Conservation (phyloP, 2,113 vertebrate species). For the Boulengeromyrus knoepffleri region DNA sequence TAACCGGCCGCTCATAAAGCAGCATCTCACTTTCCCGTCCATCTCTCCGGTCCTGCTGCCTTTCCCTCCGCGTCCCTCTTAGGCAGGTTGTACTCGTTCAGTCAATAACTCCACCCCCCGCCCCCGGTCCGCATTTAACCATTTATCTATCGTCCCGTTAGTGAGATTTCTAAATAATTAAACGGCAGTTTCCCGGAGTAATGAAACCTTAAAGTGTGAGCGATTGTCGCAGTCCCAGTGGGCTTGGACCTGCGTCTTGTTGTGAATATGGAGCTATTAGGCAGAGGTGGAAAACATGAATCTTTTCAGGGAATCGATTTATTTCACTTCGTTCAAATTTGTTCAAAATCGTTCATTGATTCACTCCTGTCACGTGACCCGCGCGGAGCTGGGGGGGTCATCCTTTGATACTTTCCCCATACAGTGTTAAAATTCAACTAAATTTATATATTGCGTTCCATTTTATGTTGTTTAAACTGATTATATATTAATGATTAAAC, state of each 20-base stretch:
- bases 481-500: neutral
- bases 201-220: neutral
- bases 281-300: neutral
- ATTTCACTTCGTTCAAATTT: neutral
- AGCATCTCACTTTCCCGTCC: neutral
- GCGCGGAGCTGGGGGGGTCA: neutral
- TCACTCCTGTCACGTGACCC: neutral
- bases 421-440: neutral
- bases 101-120: constrained; percentile 54
- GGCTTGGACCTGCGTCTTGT: neutral
- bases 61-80: constrained; percentile 38
- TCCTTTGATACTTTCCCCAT: neutral
- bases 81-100: constrained; percentile 58
- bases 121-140: constrained; percentile 24
- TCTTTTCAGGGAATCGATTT: neutral
- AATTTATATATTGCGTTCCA: neutral
- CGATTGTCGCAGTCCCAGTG: neutral
- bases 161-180: neutral
- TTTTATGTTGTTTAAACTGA: neutral
- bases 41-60: constrained; percentile 12
- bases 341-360: neutral
- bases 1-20: neutral
- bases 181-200: neutral
- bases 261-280: neutral
- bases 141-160: neutral